Evolutionary conservation across 2,888 invertebrate species (phyloP).

Genomic region (Drosophila affinis): DNA sequence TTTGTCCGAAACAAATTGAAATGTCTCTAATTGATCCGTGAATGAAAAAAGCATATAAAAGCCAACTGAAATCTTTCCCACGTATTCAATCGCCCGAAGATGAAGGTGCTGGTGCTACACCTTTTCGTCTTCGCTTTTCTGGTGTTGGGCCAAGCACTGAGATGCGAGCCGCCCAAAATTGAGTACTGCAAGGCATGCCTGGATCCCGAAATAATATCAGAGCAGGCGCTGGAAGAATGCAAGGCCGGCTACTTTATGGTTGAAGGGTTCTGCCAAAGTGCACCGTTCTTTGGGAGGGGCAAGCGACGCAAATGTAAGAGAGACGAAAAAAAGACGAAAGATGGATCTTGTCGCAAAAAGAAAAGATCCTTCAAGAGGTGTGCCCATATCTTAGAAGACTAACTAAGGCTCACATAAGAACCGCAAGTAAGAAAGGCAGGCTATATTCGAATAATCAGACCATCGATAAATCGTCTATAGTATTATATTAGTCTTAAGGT

Average conservation of each 20-base stretch:
- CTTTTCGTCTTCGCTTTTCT: background rate
- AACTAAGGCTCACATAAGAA: no score
- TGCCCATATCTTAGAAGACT: background rate
- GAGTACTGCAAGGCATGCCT: background rate
- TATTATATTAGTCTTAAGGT: background rate
- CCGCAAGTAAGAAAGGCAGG: no score
- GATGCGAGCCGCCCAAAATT: background rate
- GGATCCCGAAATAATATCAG: background rate
- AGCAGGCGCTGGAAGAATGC: background rate
- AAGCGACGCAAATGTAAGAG: rapidly evolving
- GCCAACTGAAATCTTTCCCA: background rate
- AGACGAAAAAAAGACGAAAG: background rate
- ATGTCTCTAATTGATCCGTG: background rate
- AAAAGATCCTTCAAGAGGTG: background rate
- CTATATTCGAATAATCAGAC: no score
- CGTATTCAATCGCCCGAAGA: background rate
- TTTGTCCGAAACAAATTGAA: background rate
- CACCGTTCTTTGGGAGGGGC: no score
- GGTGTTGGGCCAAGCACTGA: background rate
- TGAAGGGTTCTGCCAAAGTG: background rate
- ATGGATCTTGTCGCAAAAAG: background rate
- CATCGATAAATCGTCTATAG: no score
- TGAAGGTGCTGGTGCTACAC: background rate
- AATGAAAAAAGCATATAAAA: background rate
- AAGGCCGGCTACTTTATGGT: background rate